Evolutionary conservation across 2,113 vertebrate genomes (phyloP).

Genomic region (Chionomys nivalis): DNA sequence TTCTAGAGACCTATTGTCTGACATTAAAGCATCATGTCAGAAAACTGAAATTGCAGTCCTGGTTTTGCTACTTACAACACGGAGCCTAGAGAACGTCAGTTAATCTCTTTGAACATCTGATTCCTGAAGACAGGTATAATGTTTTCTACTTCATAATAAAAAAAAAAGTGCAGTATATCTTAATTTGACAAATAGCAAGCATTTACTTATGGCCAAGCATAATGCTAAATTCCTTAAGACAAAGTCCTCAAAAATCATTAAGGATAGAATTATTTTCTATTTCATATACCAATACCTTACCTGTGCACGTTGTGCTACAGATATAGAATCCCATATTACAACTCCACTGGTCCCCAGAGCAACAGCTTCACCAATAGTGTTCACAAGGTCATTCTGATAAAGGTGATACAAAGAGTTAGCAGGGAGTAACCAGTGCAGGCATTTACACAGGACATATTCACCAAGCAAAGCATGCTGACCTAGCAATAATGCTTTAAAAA

Average conservation of each 20-base stretch:
- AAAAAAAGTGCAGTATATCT: background rate
- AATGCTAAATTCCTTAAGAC: slow-evolving; percentile 3
- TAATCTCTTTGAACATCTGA: slow-evolving; percentile 20
- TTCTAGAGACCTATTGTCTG: background rate
- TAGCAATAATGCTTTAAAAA: background rate
- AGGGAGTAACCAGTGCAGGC: background rate
- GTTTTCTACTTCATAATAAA: background rate
- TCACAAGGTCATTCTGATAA: slow-evolving; percentile 87
- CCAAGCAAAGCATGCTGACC: slow-evolving; percentile 6
- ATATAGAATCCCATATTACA: slow-evolving; percentile 89
- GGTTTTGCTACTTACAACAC: background rate
- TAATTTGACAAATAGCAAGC: background rate
- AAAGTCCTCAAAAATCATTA: background rate
- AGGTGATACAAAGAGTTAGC: slow-evolving; percentile 36
- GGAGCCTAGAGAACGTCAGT: background rate
- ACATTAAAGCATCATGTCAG: background rate
- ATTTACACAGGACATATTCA: background rate
- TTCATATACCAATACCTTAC: slow-evolving; percentile 82
- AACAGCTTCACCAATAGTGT: slow-evolving; percentile 89
- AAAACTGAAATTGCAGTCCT: background rate
- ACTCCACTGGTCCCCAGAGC: slow-evolving; percentile 89
- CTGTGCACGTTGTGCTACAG: slow-evolving; percentile 83
- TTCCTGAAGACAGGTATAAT: background rate
- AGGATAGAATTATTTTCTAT: slow-evolving; percentile 9
- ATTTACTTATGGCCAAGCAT: background rate